Conservation (phyloP, 2,888 invertebrate genomes). For the Drosophila fulvimacula region DNA sequence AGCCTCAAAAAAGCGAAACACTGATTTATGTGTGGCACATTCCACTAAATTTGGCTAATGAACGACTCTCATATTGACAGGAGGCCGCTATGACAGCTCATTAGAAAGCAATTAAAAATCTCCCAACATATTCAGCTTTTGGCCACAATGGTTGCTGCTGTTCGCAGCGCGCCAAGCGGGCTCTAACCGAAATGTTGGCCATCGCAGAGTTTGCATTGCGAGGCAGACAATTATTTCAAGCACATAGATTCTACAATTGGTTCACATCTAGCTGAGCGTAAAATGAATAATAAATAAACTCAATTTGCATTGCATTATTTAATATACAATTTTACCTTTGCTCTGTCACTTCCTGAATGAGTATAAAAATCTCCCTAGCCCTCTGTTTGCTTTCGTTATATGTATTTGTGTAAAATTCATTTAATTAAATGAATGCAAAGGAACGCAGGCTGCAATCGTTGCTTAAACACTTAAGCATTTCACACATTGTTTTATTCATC, state of each 20-base stretch:
- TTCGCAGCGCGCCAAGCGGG: background rate
- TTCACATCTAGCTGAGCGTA: background rate
- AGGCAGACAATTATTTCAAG: background rate
- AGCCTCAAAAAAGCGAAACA: constrained; percentile 10
- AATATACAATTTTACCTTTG: background rate
- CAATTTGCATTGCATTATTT: background rate
- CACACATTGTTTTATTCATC: background rate
- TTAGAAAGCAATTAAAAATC: constrained; percentile 67
- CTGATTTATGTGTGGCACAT: constrained; percentile 55
- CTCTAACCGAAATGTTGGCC: constrained; percentile 18
- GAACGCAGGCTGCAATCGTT: background rate
- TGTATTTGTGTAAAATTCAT: background rate
- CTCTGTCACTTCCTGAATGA: too few species aligned
- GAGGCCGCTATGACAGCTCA: constrained; percentile 38
- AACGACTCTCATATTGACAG: constrained; percentile 51
- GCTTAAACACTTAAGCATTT: background rate
- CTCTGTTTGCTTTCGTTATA: too few species aligned
- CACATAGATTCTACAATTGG: background rate
- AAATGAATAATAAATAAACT: background rate
- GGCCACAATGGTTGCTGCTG: constrained; percentile 29
- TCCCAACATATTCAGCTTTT: constrained; percentile 42
- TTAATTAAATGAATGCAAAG: background rate
- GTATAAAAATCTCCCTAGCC: background rate
- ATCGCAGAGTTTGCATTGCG: constrained; percentile 5
- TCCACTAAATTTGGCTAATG: constrained; percentile 52